Conservation (phyloP, 2,797 vertebrate species). For the Heterohyrax brucei region DNA sequence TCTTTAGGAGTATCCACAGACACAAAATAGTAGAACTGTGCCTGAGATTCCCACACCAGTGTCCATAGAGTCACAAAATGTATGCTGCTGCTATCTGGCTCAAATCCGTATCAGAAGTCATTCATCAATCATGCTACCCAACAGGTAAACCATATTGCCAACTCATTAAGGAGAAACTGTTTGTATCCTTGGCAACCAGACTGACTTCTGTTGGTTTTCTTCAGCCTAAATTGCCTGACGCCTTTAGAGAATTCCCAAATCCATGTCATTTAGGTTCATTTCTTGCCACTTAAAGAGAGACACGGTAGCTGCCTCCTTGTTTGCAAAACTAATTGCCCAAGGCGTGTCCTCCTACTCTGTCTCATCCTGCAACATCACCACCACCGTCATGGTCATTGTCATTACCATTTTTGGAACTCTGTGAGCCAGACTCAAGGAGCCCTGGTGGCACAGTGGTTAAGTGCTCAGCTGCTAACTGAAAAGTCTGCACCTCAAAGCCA, state of each 20-base stretch:
- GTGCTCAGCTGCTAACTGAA: background rate
- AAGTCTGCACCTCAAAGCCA: background rate
- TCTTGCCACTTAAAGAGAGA: background rate
- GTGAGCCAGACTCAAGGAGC: background rate
- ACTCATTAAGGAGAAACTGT: background rate
- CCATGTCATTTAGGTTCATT: background rate
- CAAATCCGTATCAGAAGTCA: background rate
- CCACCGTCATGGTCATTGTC: background rate
- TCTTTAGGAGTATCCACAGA: background rate
- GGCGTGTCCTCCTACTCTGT: background rate
- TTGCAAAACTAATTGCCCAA: background rate
- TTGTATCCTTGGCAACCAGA: background rate
- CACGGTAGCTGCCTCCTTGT: background rate
- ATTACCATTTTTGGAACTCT: background rate
- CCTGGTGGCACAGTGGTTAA: background rate
- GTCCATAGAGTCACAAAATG: background rate
- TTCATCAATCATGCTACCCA: background rate
- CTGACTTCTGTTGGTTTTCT: background rate
- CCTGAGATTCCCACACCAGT: background rate
- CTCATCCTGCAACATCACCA: background rate
- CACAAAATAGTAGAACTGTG: background rate
- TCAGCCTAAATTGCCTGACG: background rate
- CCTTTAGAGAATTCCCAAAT: background rate
- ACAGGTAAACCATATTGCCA: background rate
- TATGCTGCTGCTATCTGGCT: fast-evolving